phyloP scores from a whole-genome alignment of 2,113 vertebrate species.

The Leptobrachium ailaonicum region DNA sequence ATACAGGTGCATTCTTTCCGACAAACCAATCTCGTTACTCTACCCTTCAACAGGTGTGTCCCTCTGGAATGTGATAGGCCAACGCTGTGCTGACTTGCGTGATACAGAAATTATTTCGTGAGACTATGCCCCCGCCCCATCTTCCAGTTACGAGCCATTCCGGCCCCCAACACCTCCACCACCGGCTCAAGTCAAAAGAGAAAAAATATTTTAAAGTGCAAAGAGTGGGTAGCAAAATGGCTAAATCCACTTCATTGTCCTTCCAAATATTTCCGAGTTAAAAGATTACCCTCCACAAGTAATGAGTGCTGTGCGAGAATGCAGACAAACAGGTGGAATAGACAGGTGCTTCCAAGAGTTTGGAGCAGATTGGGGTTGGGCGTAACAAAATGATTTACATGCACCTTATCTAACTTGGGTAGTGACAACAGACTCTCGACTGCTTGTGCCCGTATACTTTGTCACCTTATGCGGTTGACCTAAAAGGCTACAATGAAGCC shows the following conservation, averaged over 20 bases:
- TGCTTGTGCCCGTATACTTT: constrained; percentile 9
- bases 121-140: constrained; percentile 57
- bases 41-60: constrained; percentile 89
- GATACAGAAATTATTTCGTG: constrained; percentile 71
- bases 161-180: constrained; percentile 29
- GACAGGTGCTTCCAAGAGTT: constrained; percentile 33
- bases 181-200: constrained; percentile 44
- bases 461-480: neutral
- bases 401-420: constrained; percentile 21
- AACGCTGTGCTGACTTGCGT: constrained; percentile 55
- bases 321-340: neutral
- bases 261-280: neutral
- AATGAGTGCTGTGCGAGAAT: constrained; percentile 12
- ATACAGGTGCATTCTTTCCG: constrained; percentile 88
- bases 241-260: neutral
- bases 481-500: constrained; percentile 2
- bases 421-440: constrained; percentile 36
- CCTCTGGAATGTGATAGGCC: constrained; percentile 69
- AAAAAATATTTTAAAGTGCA: neutral
- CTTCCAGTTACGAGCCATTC: constrained; percentile 51
- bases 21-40: constrained; percentile 82
- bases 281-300: neutral
- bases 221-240: constrained; percentile 16
- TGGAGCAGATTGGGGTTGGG: constrained; percentile 30
- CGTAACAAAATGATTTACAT: constrained; percentile 29